Base-by-base conservation (phyloP, 2,113 vertebrate species). In the Ammospiza nelsoni region DNA sequence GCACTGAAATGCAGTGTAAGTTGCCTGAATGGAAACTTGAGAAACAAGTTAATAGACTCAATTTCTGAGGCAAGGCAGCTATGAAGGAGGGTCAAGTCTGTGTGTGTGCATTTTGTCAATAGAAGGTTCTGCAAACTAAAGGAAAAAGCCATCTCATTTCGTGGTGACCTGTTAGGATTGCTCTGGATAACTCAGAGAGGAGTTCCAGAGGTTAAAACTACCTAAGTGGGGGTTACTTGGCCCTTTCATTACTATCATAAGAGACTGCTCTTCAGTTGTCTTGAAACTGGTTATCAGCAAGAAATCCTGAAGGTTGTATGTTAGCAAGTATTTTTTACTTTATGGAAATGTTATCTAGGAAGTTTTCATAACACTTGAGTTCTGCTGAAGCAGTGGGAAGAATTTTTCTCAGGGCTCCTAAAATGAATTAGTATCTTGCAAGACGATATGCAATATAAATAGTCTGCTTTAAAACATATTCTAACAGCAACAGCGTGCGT, bases 21-120 rank as follows among this genome's bases (percentile, higher is more conserved):
- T 66, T 61, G 28, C 22, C 52, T 78, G 61, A 21, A 76, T 49
- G 65, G 69, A 66, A 89, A 52, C 66, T 22, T 59, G 52, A 88
- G 62, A 39, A 75, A 67, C 4, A 11, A 67, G 21, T 18, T 37
- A 44, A 55, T 54, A 20, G 5, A 8, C 20, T 55, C 13, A 1
- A 52, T 83, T 66, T 54, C 48, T 12, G 10, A 73, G 68, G 62
- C 24, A 24, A 46, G 54, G n/a, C 13, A 4, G 17, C 27, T 55
- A 0, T 9, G 58, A 49, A 28, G 24, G 46, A 43, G 33, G 24
- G 41, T 61, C 35, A 62, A 6, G 19, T 0, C 0, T 52, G 25
- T 31, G 2, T 31, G 2, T 1, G 1, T 62, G 66, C 66, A 25
- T 37, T 51, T 87, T 74, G 31, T 44, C 51, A 73, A 6, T 39